A percentile compares a stretch with the other conserved stretches of the same genome.
Evolutionary conservation across 2,888 invertebrate species (phyloP).

Genomic region (Parnassius mnemosyne): DNA sequence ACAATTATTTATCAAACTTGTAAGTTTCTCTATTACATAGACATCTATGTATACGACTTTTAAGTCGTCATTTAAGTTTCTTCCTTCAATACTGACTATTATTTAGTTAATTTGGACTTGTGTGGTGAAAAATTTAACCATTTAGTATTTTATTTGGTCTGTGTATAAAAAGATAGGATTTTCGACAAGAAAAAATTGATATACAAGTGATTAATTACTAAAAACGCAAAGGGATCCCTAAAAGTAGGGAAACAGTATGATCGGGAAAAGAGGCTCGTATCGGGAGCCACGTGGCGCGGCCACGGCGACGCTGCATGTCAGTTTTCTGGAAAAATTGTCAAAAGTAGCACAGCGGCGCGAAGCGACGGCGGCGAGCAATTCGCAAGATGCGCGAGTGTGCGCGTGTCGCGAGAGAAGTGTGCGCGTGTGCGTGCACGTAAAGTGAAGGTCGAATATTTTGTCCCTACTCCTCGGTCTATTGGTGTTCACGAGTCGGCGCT

Average conservation of each 20-base stretch:
- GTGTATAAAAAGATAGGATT: neutral
- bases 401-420: slow-evolving; percentile 52
- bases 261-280: slow-evolving; percentile 4
- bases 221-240: neutral
- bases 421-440: slow-evolving; percentile 68
- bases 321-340: slow-evolving; percentile 79
- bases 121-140: too few relatives aligned
- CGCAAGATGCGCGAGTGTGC: slow-evolving; percentile 55
- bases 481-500: slow-evolving; percentile 76
- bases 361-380: slow-evolving; percentile 49
- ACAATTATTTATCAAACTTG: too few relatives aligned
- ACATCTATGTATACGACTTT: too few relatives aligned
- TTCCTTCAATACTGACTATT: too few relatives aligned
- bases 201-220: neutral
- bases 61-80: too few relatives aligned
- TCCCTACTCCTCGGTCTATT: slow-evolving; percentile 79
- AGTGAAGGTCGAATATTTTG: slow-evolving; percentile 80
- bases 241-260: slow-evolving; percentile 2
- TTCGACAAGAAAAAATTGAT: neutral
- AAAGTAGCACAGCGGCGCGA: slow-evolving; percentile 70
- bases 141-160: neutral
- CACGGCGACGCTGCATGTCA: slow-evolving; percentile 71
- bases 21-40: too few relatives aligned
- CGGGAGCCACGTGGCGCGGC: slow-evolving; percentile 47
- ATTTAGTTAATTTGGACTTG: too few relatives aligned